phyloP scores from a whole-genome alignment of 2,113 vertebrate genomes.

The Hemichromis elongatus region DNA sequence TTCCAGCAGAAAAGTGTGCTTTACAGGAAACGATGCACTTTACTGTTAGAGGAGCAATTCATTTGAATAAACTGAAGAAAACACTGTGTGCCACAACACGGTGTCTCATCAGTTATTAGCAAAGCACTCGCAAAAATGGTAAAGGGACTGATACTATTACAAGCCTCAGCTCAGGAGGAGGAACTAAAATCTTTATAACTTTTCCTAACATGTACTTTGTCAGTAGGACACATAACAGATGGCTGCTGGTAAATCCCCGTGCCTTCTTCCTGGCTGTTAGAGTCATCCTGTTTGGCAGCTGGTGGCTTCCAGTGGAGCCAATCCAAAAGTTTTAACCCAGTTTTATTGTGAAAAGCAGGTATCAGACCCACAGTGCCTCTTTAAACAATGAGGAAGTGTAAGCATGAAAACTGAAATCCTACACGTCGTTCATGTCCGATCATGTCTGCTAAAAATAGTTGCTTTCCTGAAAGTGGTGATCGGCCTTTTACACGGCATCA shows the following conservation, averaged over 20 bases:
- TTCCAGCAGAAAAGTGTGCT: neutral
- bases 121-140: neutral
- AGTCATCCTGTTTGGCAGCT: neutral
- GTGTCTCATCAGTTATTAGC: neutral
- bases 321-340: neutral
- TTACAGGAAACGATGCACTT: neutral
- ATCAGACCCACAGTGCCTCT: neutral
- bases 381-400: neutral
- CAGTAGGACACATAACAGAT: neutral
- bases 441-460: neutral
- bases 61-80: neutral
- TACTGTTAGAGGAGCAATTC: neutral
- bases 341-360: neutral
- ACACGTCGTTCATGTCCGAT: neutral
- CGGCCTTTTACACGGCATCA: neutral
- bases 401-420: neutral
- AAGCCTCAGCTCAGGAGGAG: neutral
- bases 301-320: neutral
- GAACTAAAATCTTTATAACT: neutral
- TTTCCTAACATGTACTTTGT: neutral
- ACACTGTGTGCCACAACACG: neutral
- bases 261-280: neutral
- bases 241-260: neutral
- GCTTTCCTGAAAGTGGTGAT: neutral
- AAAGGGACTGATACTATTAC: neutral